These are phyloP conservation scores for Artemia franciscana DNA, from an alignment of 1,140 invertebrate species.

Conservation along the genomic window DNA sequence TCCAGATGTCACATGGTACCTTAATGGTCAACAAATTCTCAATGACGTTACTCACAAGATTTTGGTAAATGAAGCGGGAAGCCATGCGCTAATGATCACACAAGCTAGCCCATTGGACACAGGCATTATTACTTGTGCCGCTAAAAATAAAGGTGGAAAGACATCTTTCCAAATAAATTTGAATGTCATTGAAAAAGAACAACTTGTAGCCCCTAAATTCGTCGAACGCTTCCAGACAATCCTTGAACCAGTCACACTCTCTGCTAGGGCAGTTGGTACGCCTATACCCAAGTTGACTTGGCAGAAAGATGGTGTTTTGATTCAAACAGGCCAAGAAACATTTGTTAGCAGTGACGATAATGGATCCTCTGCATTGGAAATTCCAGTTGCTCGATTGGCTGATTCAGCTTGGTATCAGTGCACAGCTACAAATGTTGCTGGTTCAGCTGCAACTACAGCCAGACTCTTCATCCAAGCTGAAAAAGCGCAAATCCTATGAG, in stretches of 20 bases:
- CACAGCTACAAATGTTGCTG: conserved; percentile 83
- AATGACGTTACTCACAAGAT: conserved; percentile 87
- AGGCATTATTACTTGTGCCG: conserved; percentile 60
- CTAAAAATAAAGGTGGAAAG: conserved; percentile 72
- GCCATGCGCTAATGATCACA: conserved; percentile 85
- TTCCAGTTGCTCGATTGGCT: conserved; percentile 46
- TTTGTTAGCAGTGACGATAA: conserved; percentile 52
- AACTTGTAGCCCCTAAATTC: conserved; percentile 81
- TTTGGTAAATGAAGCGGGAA: conserved; percentile 85
- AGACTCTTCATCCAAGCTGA: conserved; percentile 65
- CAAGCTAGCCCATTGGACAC: conserved; percentile 53
- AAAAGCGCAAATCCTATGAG: conserved; percentile 38
- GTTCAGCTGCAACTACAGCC: conserved; percentile 78
- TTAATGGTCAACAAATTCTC: conserved; percentile 58
- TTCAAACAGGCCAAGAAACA: conserved; percentile 37
- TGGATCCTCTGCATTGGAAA: conserved; percentile 66
- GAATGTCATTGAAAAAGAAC: conserved; percentile 66
- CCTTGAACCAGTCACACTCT: conserved; percentile 67
- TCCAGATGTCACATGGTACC: conserved; percentile 83
- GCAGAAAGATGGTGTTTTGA: conserved; percentile 78
- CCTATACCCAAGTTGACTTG: conserved; percentile 79
- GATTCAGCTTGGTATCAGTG: conserved; percentile 95
- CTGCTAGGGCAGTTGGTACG: conserved; percentile 71
- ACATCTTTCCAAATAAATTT: conserved; percentile 44
- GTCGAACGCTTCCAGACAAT: conserved; percentile 81